These are phyloP conservation scores for Thumatha senex DNA, from an alignment of 2,888 invertebrate species.

Conservation along the genomic window DNA sequence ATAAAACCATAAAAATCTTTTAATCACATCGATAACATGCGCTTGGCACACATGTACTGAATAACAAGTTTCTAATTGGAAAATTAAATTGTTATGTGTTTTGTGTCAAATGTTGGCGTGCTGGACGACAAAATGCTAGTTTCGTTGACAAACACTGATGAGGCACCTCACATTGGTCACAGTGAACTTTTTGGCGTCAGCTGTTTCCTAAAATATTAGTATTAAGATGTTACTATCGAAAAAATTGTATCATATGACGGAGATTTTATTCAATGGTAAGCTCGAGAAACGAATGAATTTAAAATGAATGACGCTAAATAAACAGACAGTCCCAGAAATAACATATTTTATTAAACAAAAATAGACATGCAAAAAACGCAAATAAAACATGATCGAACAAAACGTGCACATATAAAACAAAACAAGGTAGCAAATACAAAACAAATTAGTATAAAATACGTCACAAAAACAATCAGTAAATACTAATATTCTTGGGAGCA, in stretches of 20 bases:
- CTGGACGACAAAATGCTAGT: conserved; percentile 48
- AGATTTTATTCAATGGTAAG: neutral
- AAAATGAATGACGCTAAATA: conserved; percentile 26
- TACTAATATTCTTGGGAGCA: conserved; percentile 80
- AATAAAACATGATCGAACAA: conserved; percentile 23
- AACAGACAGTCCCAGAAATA: conserved; percentile 40
- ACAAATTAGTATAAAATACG: conserved; percentile 24
- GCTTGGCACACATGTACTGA: neutral
- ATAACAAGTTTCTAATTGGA: conserved; percentile 28
- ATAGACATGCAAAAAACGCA: conserved; percentile 24
- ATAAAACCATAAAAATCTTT: conserved; percentile 3
- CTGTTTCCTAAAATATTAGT: conserved; percentile 76
- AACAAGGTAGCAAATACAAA: conserved; percentile 16
- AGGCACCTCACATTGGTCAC: conserved; percentile 66
- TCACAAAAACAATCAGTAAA: conserved; percentile 55
- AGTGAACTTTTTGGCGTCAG: conserved; percentile 74
- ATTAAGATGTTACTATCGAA: conserved; percentile 39
- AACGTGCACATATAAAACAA: conserved; percentile 32
- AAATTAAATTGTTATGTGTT: conserved; percentile 17
- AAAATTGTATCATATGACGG: conserved; percentile 2
- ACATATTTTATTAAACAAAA: conserved; percentile 22
- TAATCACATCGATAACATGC: conserved; percentile 23
- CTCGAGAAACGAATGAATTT: too few species aligned
- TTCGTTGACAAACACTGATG: conserved; percentile 49
- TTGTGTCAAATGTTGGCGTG: conserved; percentile 28